Evolutionary conservation across 2,113 vertebrate genomes (phyloP).

Genomic region (Clarias macrocephalus): DNA sequence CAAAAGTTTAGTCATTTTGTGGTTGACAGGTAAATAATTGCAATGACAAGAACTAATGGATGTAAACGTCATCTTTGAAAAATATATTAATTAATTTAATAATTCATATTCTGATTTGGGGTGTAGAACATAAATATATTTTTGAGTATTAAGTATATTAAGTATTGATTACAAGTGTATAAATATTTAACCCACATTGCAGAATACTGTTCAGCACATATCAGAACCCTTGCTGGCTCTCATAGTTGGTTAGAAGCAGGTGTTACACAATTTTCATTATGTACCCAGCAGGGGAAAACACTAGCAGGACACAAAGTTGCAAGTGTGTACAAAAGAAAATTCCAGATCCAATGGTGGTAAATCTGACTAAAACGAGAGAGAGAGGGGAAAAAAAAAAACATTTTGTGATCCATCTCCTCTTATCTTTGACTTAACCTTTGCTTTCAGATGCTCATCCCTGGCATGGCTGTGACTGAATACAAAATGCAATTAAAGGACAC

Average conservation of each 20-base stretch:
- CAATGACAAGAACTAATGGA: background rate
- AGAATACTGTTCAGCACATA: background rate
- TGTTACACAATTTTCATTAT: conserved; percentile 51
- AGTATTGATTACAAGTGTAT: background rate
- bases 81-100: too few relatives aligned
- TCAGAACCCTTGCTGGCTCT: background rate
- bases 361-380: conserved; percentile 32
- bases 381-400: conserved; percentile 29
- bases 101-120: background rate
- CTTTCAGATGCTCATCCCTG: conserved; percentile 52
- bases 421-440: conserved; percentile 57
- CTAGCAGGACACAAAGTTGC: conserved; percentile 31
- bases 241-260: conserved; percentile 44
- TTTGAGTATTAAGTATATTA: too few relatives aligned
- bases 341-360: conserved; percentile 29
- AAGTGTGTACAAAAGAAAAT: conserved; percentile 42
- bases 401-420: conserved; percentile 31
- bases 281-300: conserved; percentile 20
- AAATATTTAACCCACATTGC: background rate
- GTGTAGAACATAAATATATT: background rate
- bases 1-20: background rate
- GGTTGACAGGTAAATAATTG: background rate
- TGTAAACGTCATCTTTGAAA: background rate
- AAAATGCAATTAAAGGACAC: conserved; percentile 61
- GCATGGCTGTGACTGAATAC: conserved; percentile 47